A percentile compares a stretch with the other conserved stretches of the same genome.
phyloP scores from a whole-genome alignment of 2,888 invertebrate genomes.

The Callyntrura guangdongensis region DNA sequence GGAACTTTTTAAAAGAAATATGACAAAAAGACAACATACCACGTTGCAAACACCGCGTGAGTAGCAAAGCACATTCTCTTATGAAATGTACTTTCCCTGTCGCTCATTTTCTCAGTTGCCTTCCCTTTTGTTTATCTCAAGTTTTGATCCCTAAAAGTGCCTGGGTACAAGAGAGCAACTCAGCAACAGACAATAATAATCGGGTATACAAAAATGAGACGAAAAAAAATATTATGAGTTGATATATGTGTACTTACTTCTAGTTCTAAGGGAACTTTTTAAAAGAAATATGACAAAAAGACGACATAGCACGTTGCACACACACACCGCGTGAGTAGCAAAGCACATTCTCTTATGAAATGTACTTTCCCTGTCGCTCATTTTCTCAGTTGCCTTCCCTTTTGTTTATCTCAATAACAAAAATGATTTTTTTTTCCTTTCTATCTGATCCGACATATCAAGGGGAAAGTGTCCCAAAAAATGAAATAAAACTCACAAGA shows the following conservation, averaged over 20 bases:
- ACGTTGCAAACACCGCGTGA: background rate
- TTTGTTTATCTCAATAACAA: background rate
- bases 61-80: background rate
- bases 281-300: background rate
- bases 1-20: constrained; percentile 5
- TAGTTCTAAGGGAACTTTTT: background rate
- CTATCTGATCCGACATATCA: too few species aligned
- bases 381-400: background rate
- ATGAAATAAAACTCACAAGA: constrained; percentile 31
- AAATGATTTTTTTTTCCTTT: background rate
- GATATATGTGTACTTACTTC: background rate
- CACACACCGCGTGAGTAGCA: constrained; percentile 2
- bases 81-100: background rate
- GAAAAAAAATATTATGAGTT: background rate
- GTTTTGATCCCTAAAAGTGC: constrained; percentile 44
- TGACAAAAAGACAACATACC: background rate
- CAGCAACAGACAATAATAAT: background rate
- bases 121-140: background rate
- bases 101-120: background rate
- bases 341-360: background rate
- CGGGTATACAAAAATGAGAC: background rate
- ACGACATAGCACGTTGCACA: background rate
- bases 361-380: background rate
- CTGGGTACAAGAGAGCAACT: background rate
- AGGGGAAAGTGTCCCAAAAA: constrained; percentile 17